Evolutionary conservation across 2,797 vertebrate genomes (phyloP).

Genomic region (Neomorphus geoffroyi): DNA sequence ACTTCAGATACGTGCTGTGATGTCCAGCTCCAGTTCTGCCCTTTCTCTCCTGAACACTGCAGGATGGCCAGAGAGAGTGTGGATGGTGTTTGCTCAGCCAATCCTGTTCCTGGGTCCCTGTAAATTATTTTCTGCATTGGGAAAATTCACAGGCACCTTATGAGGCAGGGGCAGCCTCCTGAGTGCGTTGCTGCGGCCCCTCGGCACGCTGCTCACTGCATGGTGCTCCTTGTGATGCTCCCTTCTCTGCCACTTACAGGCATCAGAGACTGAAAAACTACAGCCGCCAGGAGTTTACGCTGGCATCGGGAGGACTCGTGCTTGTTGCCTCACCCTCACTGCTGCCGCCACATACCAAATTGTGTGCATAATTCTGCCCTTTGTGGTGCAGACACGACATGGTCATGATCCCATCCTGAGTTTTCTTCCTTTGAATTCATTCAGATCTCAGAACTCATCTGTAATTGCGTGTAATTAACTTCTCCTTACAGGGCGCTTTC

Average conservation of each 20-base stretch:
- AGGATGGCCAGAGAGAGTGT: neutral
- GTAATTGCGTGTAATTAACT: neutral
- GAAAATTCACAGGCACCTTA: neutral
- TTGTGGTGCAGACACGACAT: neutral
- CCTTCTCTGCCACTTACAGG: neutral
- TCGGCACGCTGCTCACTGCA: neutral
- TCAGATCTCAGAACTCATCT: neutral
- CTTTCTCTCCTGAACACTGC: neutral
- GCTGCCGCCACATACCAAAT: neutral
- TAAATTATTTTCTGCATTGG: neutral
- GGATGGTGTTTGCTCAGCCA: neutral
- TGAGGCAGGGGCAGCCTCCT: neutral
- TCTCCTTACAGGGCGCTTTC: neutral
- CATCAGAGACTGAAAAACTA: neutral
- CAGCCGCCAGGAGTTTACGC: neutral
- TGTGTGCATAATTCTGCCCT: neutral
- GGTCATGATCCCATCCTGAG: neutral
- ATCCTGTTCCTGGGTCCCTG: neutral
- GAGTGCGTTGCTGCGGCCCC: neutral
- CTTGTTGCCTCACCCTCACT: neutral
- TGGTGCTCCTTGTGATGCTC: neutral
- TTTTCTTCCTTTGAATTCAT: neutral
- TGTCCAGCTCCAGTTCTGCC: neutral
- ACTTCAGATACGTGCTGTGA: rapidly evolving
- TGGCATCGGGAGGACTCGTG: neutral